Percentiles rank a stretch among this genome's conserved stretches.
Evolutionary conservation across 1,140 invertebrate species (phyloP).

Genomic region (Patella vulgata): DNA sequence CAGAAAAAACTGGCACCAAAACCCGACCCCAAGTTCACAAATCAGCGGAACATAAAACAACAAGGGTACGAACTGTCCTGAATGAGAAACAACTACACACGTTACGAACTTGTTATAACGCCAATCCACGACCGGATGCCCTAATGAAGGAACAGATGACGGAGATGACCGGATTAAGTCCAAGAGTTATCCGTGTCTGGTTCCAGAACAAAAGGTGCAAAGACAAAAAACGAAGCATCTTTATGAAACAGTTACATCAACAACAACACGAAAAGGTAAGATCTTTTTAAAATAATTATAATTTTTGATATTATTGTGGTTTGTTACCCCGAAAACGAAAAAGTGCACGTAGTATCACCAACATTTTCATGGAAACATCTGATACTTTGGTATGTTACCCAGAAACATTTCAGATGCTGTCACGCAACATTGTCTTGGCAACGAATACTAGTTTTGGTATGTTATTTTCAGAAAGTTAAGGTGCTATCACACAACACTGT

Average conservation of each 20-base stretch:
- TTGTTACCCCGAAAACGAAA: too few relatives aligned
- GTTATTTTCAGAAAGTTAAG: too few relatives aligned
- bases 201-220: constrained; percentile 99
- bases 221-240: constrained; percentile 97
- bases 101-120: constrained; percentile 88
- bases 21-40: constrained; percentile 45
- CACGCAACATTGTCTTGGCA: too few relatives aligned
- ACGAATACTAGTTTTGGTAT: too few relatives aligned
- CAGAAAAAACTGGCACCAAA: constrained; percentile 38
- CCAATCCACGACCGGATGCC: constrained; percentile 97
- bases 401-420: too few relatives aligned
- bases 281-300: too few relatives aligned
- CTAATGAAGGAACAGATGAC: constrained; percentile 99
- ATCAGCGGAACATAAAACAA: constrained; percentile 79
- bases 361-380: too few relatives aligned
- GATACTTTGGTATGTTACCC: too few relatives aligned
- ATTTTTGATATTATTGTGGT: too few relatives aligned
- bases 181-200: constrained; percentile 96
- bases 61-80: constrained; percentile 94
- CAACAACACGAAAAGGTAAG: constrained; percentile 87
- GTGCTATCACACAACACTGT: too few relatives aligned
- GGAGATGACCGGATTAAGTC: constrained; percentile 96
- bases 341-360: too few relatives aligned
- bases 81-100: constrained; percentile 99
- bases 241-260: constrained; percentile 96